A percentile compares a stretch with the other conserved stretches of the same genome.
phyloP scores from a whole-genome alignment of 2,113 vertebrate genomes.

The Atrichornis clamosus region DNA sequence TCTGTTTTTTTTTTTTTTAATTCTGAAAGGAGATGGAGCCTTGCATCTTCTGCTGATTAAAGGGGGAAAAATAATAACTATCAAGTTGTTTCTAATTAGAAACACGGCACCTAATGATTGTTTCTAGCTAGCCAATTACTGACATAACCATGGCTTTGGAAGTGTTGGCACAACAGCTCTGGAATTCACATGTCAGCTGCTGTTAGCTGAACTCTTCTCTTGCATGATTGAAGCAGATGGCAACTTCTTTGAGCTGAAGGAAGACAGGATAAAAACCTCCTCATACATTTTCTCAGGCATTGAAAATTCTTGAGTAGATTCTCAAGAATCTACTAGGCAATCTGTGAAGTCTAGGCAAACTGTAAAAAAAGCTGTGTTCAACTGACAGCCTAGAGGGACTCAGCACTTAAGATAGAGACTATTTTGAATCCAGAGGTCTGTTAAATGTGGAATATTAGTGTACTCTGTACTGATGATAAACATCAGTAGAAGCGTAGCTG shows the following conservation, averaged over 20 bases:
- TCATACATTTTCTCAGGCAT: not conserved
- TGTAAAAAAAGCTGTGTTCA: not conserved
- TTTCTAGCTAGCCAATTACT: not conserved
- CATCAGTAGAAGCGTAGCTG: not conserved
- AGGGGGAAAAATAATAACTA: not conserved
- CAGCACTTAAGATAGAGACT: not conserved
- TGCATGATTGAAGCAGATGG: conserved; percentile 16
- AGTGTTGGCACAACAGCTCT: not conserved
- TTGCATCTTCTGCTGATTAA: not conserved
- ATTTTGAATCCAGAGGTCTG: not conserved
- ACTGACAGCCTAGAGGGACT: not conserved
- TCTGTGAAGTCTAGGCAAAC: conserved; percentile 7
- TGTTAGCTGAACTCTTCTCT: not conserved
- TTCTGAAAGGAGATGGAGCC: not conserved
- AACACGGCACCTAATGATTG: fast-evolving
- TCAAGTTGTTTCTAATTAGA: not conserved
- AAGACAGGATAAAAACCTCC: conserved; percentile 8
- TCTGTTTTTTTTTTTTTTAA: no score
- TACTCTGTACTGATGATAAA: not conserved
- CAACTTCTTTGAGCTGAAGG: conserved; percentile 22
- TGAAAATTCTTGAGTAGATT: conserved; percentile 16
- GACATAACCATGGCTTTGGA: not conserved
- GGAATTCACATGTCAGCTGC: not conserved
- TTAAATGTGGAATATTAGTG: not conserved
- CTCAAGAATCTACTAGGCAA: not conserved